A percentile compares a stretch with the other conserved stretches of the same genome.
Conservation (phyloP, 2,888 invertebrate species). For the Hanleya hanleyi region DNA sequence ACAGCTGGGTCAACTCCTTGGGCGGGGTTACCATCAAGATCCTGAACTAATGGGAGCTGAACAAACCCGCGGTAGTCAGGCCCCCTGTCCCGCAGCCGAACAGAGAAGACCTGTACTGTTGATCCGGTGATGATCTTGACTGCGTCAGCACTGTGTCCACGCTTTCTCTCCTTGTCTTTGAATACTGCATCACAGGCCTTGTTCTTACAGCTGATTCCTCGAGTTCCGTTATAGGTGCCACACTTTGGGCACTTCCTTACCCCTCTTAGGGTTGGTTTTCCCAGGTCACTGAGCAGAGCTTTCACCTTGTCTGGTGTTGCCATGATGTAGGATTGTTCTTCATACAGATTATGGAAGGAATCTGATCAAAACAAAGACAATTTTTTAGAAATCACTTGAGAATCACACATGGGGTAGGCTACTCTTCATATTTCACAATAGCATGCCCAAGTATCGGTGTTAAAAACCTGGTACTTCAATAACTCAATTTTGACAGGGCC, state of each 20-base stretch:
- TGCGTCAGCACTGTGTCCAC: slow-evolving; percentile 78
- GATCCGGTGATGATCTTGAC: slow-evolving; percentile 80
- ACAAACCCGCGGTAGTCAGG: slow-evolving; percentile 85
- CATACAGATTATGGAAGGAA: no score
- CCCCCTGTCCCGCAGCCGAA: slow-evolving; percentile 81
- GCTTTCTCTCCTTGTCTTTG: slow-evolving; percentile 77
- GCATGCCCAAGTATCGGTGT: no score
- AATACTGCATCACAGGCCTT: slow-evolving; percentile 81
- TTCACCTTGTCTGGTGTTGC: slow-evolving; percentile 59
- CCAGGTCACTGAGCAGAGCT: slow-evolving; percentile 76
- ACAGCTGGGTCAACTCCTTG: slow-evolving; percentile 61
- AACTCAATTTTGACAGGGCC: no score
- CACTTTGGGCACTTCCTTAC: slow-evolving; percentile 85
- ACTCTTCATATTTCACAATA: no score
- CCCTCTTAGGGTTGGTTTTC: slow-evolving; percentile 81
- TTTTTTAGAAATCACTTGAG: no score
- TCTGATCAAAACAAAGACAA: no score
- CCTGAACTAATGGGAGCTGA: slow-evolving; percentile 75
- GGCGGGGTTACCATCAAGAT: slow-evolving; percentile 69
- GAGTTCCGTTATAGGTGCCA: slow-evolving; percentile 83
- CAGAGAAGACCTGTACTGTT: slow-evolving; percentile 79
- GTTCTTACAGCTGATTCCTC: slow-evolving; percentile 84
- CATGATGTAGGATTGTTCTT: background rate
- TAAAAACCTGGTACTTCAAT: no score
- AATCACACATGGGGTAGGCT: no score